Evolutionary conservation across 2,797 vertebrate species (phyloP).

Genomic region (Parauchenoglanis ngamensis): DNA sequence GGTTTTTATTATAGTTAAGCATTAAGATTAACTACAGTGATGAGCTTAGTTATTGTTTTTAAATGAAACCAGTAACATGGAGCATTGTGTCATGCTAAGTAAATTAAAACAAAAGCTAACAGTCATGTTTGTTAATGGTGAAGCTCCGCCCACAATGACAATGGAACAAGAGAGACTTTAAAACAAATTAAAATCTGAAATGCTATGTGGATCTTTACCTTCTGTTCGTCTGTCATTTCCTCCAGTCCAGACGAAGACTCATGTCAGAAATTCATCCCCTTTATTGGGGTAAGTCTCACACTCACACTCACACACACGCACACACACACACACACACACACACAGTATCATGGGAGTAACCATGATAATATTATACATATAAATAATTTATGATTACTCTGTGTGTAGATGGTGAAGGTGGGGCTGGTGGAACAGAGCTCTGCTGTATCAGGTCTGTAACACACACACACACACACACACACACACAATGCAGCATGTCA

Average conservation of each 20-base stretch:
- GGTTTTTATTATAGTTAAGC: neutral
- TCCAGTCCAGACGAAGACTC: conserved; percentile 94
- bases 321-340: neutral
- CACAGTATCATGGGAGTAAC: neutral
- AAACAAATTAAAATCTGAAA: no score
- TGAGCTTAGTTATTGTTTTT: neutral
- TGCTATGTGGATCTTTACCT: no score
- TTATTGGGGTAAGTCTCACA: conserved; percentile 86
- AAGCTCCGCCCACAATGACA: neutral
- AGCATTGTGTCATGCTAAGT: neutral
- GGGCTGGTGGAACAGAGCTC: conserved; percentile 94
- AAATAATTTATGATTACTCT: conserved; percentile 13
- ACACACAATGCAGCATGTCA: neutral
- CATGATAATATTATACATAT: neutral
- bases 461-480: conserved; percentile 17
- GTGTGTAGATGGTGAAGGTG: conserved; percentile 91
- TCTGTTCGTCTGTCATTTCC: conserved; percentile 17
- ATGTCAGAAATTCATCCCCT: conserved; percentile 97
- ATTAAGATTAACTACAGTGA: neutral
- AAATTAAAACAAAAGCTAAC: neutral
- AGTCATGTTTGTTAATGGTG: neutral
- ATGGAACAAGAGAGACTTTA: neutral
- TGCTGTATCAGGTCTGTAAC: conserved; percentile 83
- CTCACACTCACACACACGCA: neutral
- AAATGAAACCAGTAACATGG: neutral